These are phyloP conservation scores for Sebastes trivittatus DNA, from an alignment of 2,797 vertebrate genomes.

Conservation along the genomic window DNA sequence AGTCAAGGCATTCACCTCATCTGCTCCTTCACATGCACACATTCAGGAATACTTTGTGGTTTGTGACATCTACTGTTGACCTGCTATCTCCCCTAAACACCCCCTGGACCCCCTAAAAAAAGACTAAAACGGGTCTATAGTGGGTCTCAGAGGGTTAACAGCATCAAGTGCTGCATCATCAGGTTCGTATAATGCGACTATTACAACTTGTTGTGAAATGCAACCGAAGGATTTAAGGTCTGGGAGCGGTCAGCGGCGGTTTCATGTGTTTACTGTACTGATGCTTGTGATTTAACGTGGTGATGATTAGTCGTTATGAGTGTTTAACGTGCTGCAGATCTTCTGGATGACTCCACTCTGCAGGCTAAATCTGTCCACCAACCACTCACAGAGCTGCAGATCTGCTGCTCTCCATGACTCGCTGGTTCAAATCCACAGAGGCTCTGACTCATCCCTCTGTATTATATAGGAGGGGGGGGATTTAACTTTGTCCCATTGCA, in stretches of 20 bases:
- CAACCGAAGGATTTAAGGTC: no score
- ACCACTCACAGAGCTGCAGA: slow-evolving; percentile 22
- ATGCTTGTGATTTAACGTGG: background rate
- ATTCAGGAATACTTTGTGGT: no score
- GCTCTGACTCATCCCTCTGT: slow-evolving; percentile 36
- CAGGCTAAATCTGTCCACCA: slow-evolving; percentile 38
- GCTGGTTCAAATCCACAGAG: slow-evolving; percentile 11
- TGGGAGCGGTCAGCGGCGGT: rapidly evolving
- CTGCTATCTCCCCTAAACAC: no score
- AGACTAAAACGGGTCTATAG: no score
- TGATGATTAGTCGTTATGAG: background rate
- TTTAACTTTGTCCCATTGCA: background rate
- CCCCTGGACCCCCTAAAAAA: no score
- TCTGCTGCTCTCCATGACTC: background rate
- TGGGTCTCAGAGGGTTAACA: no score
- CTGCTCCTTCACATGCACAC: no score
- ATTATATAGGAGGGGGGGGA: background rate
- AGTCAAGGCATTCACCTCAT: no score
- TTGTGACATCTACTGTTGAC: no score
- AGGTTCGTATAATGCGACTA: no score
- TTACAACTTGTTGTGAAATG: no score
- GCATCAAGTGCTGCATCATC: no score
- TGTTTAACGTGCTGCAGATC: background rate
- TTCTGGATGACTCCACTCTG: background rate
- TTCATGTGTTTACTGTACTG: background rate